phyloP scores from a whole-genome alignment of 2,797 vertebrate genomes.

The Sternotherus odoratus region DNA sequence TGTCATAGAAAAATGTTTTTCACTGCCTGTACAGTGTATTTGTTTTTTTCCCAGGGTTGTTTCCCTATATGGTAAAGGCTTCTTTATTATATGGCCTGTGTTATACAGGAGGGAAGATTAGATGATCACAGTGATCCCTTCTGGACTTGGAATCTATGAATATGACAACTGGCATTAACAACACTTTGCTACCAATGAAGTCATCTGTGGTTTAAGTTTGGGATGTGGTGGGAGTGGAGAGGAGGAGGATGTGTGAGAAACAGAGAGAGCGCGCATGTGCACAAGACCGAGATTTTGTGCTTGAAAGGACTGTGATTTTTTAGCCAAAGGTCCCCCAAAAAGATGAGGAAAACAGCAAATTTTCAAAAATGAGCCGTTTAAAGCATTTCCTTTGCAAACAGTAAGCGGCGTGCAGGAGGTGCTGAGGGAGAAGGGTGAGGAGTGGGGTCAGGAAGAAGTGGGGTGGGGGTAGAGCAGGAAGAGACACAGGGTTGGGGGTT shows the following conservation, averaged over 20 bases:
- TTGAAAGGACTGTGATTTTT: neutral
- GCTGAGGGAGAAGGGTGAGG: too few species aligned
- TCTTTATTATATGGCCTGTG: accelerated
- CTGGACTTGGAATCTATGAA: neutral
- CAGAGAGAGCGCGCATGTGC: neutral
- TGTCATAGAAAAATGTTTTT: neutral
- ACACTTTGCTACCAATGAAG: neutral
- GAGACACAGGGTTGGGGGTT: too few species aligned
- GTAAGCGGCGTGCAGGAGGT: neutral
- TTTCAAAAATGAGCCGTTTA: neutral
- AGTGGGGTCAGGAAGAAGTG: too few species aligned
- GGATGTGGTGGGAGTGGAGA: accelerated
- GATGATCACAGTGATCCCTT: neutral
- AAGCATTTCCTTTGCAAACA: neutral
- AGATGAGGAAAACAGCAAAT: neutral
- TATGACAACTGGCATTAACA: neutral
- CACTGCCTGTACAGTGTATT: neutral
- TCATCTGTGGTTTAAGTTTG: accelerated
- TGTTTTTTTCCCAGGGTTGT: neutral
- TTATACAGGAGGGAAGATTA: neutral
- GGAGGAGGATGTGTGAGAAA: neutral
- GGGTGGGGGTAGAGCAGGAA: too few species aligned
- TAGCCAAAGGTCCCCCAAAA: neutral
- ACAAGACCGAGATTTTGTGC: neutral
- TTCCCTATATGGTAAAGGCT: neutral